Conservation (phyloP, 2,888 invertebrate genomes). For the Meiosimyza platycephala region DNA sequence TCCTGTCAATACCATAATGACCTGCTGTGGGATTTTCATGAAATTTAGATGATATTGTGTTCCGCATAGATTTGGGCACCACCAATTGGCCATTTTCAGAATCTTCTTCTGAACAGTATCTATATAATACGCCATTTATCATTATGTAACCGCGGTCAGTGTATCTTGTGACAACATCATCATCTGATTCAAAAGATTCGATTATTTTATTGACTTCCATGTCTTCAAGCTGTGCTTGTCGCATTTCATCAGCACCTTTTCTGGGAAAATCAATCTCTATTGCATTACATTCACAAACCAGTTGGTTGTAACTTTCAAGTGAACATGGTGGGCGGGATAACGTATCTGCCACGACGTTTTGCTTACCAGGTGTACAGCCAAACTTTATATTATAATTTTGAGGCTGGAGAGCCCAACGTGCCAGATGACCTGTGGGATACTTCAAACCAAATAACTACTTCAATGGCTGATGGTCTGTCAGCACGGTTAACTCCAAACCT, state of each 20-base stretch:
- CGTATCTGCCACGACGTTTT: too few species aligned
- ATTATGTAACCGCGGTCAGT: conserved; percentile 41
- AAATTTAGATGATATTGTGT: background rate
- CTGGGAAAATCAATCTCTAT: background rate
- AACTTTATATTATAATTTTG: too few species aligned
- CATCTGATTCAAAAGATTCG: conserved; percentile 32
- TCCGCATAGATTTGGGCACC: background rate
- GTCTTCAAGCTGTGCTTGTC: conserved; percentile 47
- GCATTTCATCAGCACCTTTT: conserved; percentile 36
- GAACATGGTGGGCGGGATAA: too few species aligned
- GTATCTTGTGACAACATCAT: conserved; percentile 33
- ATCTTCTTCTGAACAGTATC: conserved; percentile 19
- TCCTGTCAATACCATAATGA: too few species aligned
- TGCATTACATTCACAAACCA: too few species aligned
- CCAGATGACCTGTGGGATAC: too few species aligned
- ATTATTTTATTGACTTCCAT: conserved; percentile 38
- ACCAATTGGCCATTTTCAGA: background rate
- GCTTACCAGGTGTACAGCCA: too few species aligned
- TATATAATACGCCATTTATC: conserved; percentile 30
- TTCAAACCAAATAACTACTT: too few species aligned
- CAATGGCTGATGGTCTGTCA: too few species aligned
- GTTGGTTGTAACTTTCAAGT: too few species aligned
- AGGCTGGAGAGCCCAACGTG: too few species aligned
- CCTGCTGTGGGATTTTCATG: background rate
- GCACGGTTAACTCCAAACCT: too few species aligned